Base-by-base conservation (phyloP, 2,888 invertebrate species). In the Rhingia rostrata region DNA sequence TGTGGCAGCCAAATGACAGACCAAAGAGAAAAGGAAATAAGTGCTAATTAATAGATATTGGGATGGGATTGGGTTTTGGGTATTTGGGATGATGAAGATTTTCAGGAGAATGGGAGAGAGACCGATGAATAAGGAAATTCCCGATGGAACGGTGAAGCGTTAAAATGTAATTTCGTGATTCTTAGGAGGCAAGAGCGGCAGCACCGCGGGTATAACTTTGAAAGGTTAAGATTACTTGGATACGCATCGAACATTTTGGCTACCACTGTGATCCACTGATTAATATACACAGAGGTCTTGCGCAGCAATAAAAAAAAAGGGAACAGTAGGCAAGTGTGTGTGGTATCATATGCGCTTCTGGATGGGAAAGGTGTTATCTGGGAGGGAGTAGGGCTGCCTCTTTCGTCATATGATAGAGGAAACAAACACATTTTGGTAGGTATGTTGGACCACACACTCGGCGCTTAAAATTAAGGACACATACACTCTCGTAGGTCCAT, bases 11-110 rank as follows among this genome's bases (percentile, higher is more conserved):
- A 63, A 75, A 58, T 64, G 70, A 47, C 41, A 47, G 58, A 66
- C 45, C 22, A 45, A 51, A 74, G 60, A 66, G 58, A 51, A 45
- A 39, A 67, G 60, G 45, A 51, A 74, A 73, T 66, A 78, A 83
- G 83, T 83, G 83, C 73, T 83, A 79, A 79, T 83, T 83, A 83
- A 83, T 83, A 83, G 79, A 73, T 83, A 69, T 79, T 64, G 70
- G 79, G 61, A 45, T 43, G 14, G 73, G 63, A 41, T 39, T 56
- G 43, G 54, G 35, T 22, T 22, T 5, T 56, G 43, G 54, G 35
- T 22, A 2, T 5, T 14, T 9, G 54, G 30, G 79, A 45, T 67
- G 83, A 79, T 79, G 73, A 78, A 83, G 79, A 74, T 78, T 67
- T 75, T 63, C 47, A 45, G 64, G 39, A 37, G 47, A 67, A 22